These are phyloP conservation scores for Drosophila erecta DNA, from an alignment of 1,140 invertebrate genomes.

Conservation along the genomic window DNA sequence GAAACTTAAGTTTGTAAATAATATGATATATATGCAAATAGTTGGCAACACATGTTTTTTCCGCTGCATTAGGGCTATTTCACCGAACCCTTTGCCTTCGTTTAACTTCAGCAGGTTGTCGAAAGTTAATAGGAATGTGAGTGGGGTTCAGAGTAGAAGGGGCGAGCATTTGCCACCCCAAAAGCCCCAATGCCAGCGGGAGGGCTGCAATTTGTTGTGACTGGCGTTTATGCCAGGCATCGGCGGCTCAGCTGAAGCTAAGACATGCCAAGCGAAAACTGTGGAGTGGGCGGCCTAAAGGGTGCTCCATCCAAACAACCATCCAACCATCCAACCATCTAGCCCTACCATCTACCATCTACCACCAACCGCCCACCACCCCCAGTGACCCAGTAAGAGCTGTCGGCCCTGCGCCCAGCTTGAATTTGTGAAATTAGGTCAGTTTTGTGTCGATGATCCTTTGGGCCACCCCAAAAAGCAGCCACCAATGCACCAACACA, in stretches of 20 bases:
- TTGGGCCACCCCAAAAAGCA: slow-evolving; percentile 63
- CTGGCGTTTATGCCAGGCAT: slow-evolving; percentile 52
- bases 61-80: neutral
- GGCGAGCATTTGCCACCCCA: neutral
- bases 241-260: slow-evolving; percentile 49
- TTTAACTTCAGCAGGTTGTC: slow-evolving; percentile 49
- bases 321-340: too few species aligned
- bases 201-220: slow-evolving; percentile 70
- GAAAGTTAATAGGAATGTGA: slow-evolving; percentile 46
- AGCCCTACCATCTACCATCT: too few species aligned
- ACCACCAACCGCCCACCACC: slow-evolving; percentile 33
- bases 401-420: slow-evolving; percentile 71
- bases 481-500: slow-evolving; percentile 45
- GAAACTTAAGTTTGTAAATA: too few species aligned
- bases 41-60: neutral
- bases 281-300: slow-evolving; percentile 3
- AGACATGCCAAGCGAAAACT: slow-evolving; percentile 35
- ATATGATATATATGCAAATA: too few species aligned
- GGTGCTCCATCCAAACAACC: neutral
- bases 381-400: slow-evolving; percentile 71
- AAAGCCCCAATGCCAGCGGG: slow-evolving; percentile 52
- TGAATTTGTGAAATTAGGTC: slow-evolving; percentile 84
- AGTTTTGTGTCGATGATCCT: slow-evolving; percentile 85
- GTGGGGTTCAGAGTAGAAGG: neutral
- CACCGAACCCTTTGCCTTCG: slow-evolving; percentile 37